These are phyloP conservation scores for Micronycteris hirsuta DNA, from an alignment of 2,113 vertebrate genomes.

Conservation along the genomic window DNA sequence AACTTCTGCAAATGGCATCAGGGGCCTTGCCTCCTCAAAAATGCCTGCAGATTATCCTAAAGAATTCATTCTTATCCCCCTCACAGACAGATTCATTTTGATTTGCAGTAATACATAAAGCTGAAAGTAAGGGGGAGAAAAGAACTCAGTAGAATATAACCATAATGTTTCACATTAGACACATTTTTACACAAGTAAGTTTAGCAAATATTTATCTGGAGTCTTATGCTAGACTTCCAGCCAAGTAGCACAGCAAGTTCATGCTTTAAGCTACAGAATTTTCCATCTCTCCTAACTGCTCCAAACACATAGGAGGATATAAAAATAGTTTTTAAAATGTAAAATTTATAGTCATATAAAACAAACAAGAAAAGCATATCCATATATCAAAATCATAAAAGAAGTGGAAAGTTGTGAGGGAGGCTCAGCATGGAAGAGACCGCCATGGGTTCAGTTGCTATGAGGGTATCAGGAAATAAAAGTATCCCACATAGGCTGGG, in stretches of 20 bases:
- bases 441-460: neutral
- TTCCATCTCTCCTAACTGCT: neutral
- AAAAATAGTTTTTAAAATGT: neutral
- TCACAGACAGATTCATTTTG: neutral
- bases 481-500: rapidly evolving
- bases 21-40: neutral
- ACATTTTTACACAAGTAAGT: neutral
- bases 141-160: neutral
- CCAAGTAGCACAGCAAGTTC: neutral
- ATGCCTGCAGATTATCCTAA: neutral
- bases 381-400: neutral
- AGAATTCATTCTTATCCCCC: neutral
- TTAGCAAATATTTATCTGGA: neutral
- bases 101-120: neutral
- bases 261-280: neutral
- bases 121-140: neutral
- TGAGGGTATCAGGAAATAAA: neutral
- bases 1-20: neutral
- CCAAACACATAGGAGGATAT: neutral
- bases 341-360: neutral
- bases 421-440: neutral
- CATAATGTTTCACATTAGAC: neutral
- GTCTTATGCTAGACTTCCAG: neutral
- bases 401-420: neutral
- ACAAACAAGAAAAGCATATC: neutral